Evolutionary conservation across 2,888 invertebrate species (phyloP), one percentile per base, ranked within the genome.

Genomic region (Ochropleura plecta): DNA sequence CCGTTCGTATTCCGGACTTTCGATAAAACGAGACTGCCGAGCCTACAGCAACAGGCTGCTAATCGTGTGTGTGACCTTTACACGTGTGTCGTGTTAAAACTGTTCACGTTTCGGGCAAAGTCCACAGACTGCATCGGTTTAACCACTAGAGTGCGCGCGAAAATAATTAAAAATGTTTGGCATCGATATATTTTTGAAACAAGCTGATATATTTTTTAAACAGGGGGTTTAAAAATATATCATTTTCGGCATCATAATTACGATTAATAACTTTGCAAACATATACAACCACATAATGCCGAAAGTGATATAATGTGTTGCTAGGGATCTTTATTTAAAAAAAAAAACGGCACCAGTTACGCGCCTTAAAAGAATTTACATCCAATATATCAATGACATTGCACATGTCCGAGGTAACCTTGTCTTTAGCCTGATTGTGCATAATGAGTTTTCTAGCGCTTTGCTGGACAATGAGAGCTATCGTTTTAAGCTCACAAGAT

Each of bases 351-450:
- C 30, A 30, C 30, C 30, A 30, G 30, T 30, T 30, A 3, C 30
- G 30, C 30, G 30, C 42, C 42, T 53, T 69, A 20, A 69, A 49
- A 20, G 20, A 80, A 66, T 80, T 49, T 46, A 62, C 44, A 67
- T 62, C 55, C 65, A 44, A n/a, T 44, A 76, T 46, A 77, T 65
- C 82, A 62, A 81, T 70, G 70, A 81, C 65, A 76, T 70, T 40
- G 51, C 12, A 40, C 12, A 63, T 42, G 40, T 20, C 16, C 20
- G 49, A 40, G 10, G 20, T 49, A 65, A 40, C 48, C n/a, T 55
- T 60, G 44, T 40, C n/a, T 65, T 55, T 42, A 44, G 64, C 16
- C 16, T 48, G 16, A 53, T 30, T 75, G 40, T n/a, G 4, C 44
- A 16, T 44, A 78, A 49, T 49, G 20, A 71, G n/a, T 44, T 46